These are phyloP conservation scores for Vanessa atalanta DNA, from an alignment of 1,140 invertebrate species.

Conservation along the genomic window DNA sequence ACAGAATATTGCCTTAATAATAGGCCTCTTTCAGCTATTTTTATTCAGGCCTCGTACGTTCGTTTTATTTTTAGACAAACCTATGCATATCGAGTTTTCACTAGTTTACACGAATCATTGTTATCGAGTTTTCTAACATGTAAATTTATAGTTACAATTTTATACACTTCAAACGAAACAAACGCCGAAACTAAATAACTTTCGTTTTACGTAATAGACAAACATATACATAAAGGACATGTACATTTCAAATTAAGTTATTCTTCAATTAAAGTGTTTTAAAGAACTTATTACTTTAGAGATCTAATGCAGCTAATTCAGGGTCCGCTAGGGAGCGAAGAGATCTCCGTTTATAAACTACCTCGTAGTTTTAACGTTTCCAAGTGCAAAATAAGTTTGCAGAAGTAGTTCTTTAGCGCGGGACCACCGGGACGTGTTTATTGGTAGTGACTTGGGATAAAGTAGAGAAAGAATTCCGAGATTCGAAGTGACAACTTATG, in stretches of 20 bases:
- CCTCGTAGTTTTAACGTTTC: conserved; percentile 54
- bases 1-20: conserved; percentile 63
- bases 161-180: background rate
- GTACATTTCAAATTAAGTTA: background rate
- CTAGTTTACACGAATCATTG: conserved; percentile 24
- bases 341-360: conserved; percentile 47
- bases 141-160: conserved; percentile 22
- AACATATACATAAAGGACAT: background rate
- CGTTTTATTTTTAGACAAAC: conserved; percentile 64
- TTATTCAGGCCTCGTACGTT: conserved; percentile 58
- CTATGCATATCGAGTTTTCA: conserved; percentile 38
- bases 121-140: conserved; percentile 16
- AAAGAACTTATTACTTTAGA: conserved; percentile 6
- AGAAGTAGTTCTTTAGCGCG: conserved; percentile 50
- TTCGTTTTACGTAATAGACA: background rate
- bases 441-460: conserved; percentile 42
- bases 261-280: background rate
- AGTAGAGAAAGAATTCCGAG: conserved; percentile 15
- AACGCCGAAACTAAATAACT: background rate
- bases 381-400: conserved; percentile 53
- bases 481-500: conserved; percentile 7
- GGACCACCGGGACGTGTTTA: conserved; percentile 58
- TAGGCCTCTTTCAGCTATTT: conserved; percentile 54
- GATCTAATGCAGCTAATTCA: conserved; percentile 49
- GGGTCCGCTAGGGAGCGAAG: conserved; percentile 38